Base-by-base conservation (phyloP, 2,113 vertebrate species). In the Pachypanchax playfairii region DNA sequence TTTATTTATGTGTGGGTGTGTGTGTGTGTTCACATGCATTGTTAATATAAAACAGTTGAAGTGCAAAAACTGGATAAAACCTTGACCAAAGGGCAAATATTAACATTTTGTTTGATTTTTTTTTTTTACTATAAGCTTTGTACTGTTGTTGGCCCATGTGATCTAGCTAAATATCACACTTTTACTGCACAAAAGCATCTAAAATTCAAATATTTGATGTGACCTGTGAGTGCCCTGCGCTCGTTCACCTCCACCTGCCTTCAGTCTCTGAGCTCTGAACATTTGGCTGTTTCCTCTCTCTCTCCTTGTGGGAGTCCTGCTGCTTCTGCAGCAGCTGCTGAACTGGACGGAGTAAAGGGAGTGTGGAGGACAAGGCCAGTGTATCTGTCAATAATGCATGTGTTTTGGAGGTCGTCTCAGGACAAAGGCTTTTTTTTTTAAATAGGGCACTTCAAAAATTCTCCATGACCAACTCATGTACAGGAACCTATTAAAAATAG, bases 401-500 rank as follows among this genome's bases (percentile, higher is more conserved):
- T 38, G 46, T 68, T 79, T 59, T 35, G 59, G 73, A 75, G 85
- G 87, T 65, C 69, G 85, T 70, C 79, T 58, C 47, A 71, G 79
- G 82, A 87, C 78, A 79, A 57, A 54, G 77, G 70, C 65, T 62
- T 6, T 79, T 62, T 6, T 79, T 86, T 87, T 85, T 72, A 82
- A 75, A 83, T 71, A 82, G 77, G 77, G 20, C 17, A 61, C 72
- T 82, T 82, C 61, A 62, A 72, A 85, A 70, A 83, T 75, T 51
- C 73, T 84, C 70, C 51, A 35, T 52, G 1, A 38, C 63, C 26
- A 47, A 77, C 71, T 85, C 79, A 59, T 85, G 77, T 84, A 84
- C 80, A 67, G 66, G 73, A 89, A 70, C 39, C 50, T 70, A 86
- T 88, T 70, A 90, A 91, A 90, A 84, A 88, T 90, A 70, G 73